Evolutionary conservation across 1,140 invertebrate genomes (phyloP), one percentile per base, ranked within the genome.

Genomic region (Maconellicoccus hirsutus): DNA sequence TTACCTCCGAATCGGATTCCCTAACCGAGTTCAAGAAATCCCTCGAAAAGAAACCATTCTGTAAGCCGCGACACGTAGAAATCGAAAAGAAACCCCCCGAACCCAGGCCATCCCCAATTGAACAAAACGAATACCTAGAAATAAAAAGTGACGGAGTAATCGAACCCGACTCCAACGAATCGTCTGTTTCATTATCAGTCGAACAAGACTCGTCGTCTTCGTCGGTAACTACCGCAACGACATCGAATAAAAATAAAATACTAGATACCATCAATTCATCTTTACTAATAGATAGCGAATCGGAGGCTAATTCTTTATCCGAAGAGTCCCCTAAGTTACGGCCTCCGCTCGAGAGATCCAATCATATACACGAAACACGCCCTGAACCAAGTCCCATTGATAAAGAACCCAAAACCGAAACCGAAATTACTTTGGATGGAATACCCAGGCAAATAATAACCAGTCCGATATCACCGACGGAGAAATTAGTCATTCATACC

Each of bases 401-500:
- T 16, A 23, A 22, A 23, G 22, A 25, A 12, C 21, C 61, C 22
- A 19, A 66, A 23, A 26, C 3, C 61, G 19, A 23, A n/a, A 8
- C 19, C 6, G 61, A 25, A 23, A 4, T 66, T 59, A 22, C 16
- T 6, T 59, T 16, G n/a, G 52, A 59, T 22, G 52, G 16, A 22
- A 59, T 59, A 7, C 16, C 16, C n/a, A 22, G 6, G 6, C 21
- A n/a, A 6, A 59, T 23, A 6, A 25, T 66, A 3, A 23, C 3
- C 25, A 12, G 19, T 23, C 19, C 61, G 10, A 52, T 52, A 52
- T 61, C 70, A 70, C 72, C 72, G 23, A 70, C 70, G 70, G 72
- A 72, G 42, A 21, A 52, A 71, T 33, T 70, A 1, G 70, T 70
- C 14, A 72, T 72, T 7, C 72, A 72, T 66, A 52, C 70, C 23